Evolutionary conservation across 2,888 invertebrate genomes (phyloP).

Genomic region (Muschampia plurimacula): DNA sequence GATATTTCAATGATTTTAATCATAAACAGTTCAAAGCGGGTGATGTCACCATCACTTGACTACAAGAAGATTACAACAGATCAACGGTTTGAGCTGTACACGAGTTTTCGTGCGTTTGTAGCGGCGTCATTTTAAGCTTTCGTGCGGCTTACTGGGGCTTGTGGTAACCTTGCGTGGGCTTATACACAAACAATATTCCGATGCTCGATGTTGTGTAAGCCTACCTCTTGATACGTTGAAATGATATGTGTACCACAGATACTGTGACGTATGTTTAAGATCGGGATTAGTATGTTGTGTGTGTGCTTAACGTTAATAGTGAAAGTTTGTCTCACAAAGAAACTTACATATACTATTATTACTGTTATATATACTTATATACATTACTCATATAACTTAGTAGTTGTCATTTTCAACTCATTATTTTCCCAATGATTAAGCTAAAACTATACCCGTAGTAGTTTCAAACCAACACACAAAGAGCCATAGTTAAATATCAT

Average conservation of each 20-base stretch:
- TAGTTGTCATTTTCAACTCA: not conserved
- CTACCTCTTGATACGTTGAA: conserved; percentile 25
- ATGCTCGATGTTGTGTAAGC: conserved; percentile 18
- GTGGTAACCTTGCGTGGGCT: conserved; percentile 36
- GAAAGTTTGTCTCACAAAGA: not conserved
- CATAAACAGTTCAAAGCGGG: conserved; percentile 17
- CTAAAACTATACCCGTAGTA: not conserved
- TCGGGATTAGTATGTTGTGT: not conserved
- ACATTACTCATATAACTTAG: not conserved
- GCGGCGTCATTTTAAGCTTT: conserved; percentile 33
- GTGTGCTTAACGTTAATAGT: not conserved
- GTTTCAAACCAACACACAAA: not conserved
- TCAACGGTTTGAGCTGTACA: conserved; percentile 27
- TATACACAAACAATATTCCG: conserved; percentile 30
- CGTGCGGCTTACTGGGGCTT: conserved; percentile 37
- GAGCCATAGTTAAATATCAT: not conserved
- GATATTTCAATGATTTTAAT: not conserved
- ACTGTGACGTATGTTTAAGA: conserved; percentile 12
- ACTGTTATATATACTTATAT: too few relatives aligned
- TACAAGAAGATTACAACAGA: conserved; percentile 36
- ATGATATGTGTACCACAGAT: conserved; percentile 26
- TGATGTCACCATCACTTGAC: conserved; percentile 26
- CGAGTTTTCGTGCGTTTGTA: conserved; percentile 30
- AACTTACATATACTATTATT: not conserved
- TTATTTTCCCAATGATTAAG: not conserved